Base-by-base conservation (phyloP, 2,888 invertebrate genomes). In the Pomacea canaliculata region DNA sequence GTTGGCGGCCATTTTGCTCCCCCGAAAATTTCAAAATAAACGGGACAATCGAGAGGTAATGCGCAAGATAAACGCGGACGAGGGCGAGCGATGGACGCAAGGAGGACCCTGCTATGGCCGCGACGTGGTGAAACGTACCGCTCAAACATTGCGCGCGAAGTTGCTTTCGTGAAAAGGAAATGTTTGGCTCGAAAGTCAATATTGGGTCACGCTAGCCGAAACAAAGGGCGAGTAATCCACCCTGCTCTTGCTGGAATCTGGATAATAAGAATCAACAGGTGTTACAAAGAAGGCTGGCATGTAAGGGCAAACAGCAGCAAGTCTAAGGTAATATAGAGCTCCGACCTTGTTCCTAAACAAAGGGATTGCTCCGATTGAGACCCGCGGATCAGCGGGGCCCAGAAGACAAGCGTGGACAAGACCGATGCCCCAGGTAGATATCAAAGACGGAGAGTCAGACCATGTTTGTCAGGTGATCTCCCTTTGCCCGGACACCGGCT, bases 181-280 rank as follows among this genome's bases (percentile, higher is more conserved):
- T 46, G 37, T 68, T 68, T 68, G 27, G 37, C 68, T 19, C 48
- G 8, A 68, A 46, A 68, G 68, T 46, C 68, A 68, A 68, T 68
- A 68, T 68, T 68, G 68, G 68, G 68, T 68, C 68, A 9, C 68
- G 68, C 49, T 27, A 19, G 68, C n/a, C 9, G 68, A 68, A 37
- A 68, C 68, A 68, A 68, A 68, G 68, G 68, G 68, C 46, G 3
- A 3, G 68, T 68, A 68, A 68, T 68, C 68, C 68, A 68, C 37
- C 37, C 68, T 46, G 27, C 37, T 46, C 48, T 23, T 10, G 68
- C 37, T 12, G 48, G 48, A 37, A 68, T 68, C 68, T 68, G 68
- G 27, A 68, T 68, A 68, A 68, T 68, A 68, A 68, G 68, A 68
- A 68, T 68, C 68, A 68, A 68, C 68, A 68, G 68, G 68, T 68